phyloP scores from a whole-genome alignment of 1,140 invertebrate species.

The Tribolium castaneum region DNA sequence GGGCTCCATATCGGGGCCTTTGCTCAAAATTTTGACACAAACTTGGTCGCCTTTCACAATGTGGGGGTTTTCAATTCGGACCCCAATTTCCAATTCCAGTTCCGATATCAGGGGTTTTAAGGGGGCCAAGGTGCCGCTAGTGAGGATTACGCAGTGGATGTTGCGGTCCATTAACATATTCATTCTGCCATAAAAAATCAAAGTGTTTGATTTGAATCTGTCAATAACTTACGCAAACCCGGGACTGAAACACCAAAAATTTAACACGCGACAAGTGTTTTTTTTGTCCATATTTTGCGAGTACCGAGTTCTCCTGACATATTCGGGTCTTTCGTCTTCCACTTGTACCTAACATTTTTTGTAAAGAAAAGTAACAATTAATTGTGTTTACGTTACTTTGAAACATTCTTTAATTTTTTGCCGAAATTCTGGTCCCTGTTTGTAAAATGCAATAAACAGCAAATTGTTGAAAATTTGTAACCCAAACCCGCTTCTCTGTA shows the following conservation, averaged over 20 bases:
- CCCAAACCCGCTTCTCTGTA: constrained; percentile 74
- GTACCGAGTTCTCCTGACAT: constrained; percentile 65
- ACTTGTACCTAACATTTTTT: constrained; percentile 68
- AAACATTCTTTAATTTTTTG: constrained; percentile 79
- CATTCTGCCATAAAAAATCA: constrained; percentile 70
- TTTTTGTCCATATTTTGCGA: constrained; percentile 66
- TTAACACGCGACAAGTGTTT: constrained; percentile 77
- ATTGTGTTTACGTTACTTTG: constrained; percentile 65
- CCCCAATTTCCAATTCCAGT: constrained; percentile 82
- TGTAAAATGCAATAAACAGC: constrained; percentile 75
- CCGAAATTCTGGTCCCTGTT: constrained; percentile 67
- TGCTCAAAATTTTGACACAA: constrained; percentile 81
- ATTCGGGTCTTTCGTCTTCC: constrained; percentile 69
- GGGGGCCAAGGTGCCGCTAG: constrained; percentile 96
- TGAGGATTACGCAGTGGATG: constrained; percentile 89
- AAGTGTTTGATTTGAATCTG: not conserved
- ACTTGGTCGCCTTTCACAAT: constrained; percentile 89
- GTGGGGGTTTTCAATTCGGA: constrained; percentile 92
- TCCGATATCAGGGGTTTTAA: constrained; percentile 90
- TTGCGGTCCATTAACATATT: constrained; percentile 82
- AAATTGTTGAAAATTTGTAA: constrained; percentile 82
- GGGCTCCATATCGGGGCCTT: constrained; percentile 84
- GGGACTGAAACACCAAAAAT: constrained; percentile 98
- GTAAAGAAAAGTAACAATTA: not conserved
- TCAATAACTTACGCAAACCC: constrained; percentile 76